phyloP scores from a whole-genome alignment of 2,113 vertebrate genomes.

The Sisor rabdophorus region DNA sequence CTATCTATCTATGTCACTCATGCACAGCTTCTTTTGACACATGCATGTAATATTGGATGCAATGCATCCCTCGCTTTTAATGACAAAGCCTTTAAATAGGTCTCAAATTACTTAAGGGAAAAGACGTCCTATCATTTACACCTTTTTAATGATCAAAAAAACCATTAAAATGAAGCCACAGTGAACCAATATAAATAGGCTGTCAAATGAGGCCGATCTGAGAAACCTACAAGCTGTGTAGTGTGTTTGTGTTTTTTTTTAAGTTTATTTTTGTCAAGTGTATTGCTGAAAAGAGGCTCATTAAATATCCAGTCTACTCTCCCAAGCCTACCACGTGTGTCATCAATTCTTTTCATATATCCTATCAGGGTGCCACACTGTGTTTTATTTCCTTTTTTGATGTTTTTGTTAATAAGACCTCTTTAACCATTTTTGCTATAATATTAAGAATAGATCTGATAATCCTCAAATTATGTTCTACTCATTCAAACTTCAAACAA shows the following conservation, averaged over 20 bases:
- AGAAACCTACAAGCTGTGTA: not conserved
- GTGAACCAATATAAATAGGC: not conserved
- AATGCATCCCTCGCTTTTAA: not conserved
- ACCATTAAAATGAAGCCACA: not conserved
- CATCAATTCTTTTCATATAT: not conserved
- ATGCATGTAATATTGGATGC: not conserved
- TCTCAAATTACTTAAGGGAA: not conserved
- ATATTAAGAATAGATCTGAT: not conserved
- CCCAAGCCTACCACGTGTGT: not conserved
- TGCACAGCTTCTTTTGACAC: not conserved
- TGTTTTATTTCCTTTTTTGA: not conserved
- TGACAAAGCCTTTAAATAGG: not conserved
- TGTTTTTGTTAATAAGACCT: not conserved
- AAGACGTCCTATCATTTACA: not conserved
- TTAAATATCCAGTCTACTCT: not conserved
- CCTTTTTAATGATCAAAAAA: slow-evolving; percentile 6
- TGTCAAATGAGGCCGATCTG: not conserved
- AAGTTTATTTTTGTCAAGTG: not conserved
- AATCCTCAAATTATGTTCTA: not conserved
- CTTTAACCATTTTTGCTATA: not conserved
- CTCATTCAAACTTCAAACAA: not conserved
- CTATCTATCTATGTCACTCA: not conserved
- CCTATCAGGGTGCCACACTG: not conserved
- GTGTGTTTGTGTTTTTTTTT: not conserved
- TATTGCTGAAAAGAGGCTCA: not conserved